Conservation (phyloP, 1,140 invertebrate genomes). For the Tetramorium parvispinum region DNA sequence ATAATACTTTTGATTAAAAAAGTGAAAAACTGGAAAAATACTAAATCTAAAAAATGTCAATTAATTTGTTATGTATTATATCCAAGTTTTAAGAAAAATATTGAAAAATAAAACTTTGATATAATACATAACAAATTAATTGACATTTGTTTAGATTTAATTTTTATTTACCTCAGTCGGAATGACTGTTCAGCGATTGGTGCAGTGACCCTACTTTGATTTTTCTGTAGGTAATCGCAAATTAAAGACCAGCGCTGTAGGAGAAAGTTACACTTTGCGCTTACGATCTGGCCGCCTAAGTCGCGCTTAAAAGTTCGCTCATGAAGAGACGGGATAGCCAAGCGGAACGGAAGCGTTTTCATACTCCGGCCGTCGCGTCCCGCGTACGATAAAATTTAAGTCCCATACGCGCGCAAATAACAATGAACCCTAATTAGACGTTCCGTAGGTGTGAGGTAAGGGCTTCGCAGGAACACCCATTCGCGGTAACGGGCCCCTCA, state of each 20-base stretch:
- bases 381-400: neutral
- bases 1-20: no score
- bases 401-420: constrained; percentile 52
- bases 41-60: no score
- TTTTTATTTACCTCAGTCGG: no score
- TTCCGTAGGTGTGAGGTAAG: neutral
- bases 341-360: constrained; percentile 10
- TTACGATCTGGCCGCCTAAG: constrained; percentile 9
- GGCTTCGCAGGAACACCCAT: constrained; percentile 61
- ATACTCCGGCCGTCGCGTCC: neutral
- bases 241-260: neutral
- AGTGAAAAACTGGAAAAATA: no score
- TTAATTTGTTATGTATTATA: no score
- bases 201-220: no score
- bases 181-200: no score
- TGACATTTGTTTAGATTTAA: no score
- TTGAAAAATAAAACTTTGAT: no score
- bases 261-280: neutral
- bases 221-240: neutral
- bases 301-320: constrained; percentile 30
- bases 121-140: no score
- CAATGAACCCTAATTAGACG: constrained; percentile 68
- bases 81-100: no score
- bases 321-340: constrained; percentile 44
- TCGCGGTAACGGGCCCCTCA: constrained; percentile 54